These are phyloP conservation scores for Brachystomella parvula DNA, from an alignment of 1,140 invertebrate genomes.

Conservation along the genomic window DNA sequence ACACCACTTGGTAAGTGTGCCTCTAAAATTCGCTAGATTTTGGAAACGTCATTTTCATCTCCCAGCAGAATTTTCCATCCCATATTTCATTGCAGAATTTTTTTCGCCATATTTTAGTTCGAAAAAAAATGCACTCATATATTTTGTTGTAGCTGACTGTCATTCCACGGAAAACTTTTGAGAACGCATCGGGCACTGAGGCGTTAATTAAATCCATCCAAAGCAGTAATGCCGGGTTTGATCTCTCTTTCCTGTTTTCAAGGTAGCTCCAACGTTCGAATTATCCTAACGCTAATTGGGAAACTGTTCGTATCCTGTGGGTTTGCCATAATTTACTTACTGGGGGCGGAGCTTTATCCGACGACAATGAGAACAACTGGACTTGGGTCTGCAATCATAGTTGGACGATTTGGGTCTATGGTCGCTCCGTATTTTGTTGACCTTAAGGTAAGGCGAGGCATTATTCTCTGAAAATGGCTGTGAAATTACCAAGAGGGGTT, in stretches of 20 bases:
- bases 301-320: slow-evolving; percentile 46
- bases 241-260: too few species aligned
- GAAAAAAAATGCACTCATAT: neutral
- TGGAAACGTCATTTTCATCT: slow-evolving; percentile 3
- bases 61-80: neutral
- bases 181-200: too few species aligned
- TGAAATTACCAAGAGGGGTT: neutral
- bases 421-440: slow-evolving; percentile 47
- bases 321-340: slow-evolving; percentile 61
- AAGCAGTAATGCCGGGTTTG: too few species aligned
- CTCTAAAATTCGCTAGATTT: too few species aligned
- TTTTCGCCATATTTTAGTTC: neutral
- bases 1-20: slow-evolving; percentile 20
- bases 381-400: slow-evolving; percentile 60
- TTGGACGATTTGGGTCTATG: slow-evolving; percentile 60
- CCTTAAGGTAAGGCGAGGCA: slow-evolving; percentile 17
- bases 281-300: slow-evolving; percentile 24
- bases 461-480: neutral
- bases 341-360: slow-evolving; percentile 64
- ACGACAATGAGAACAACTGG: slow-evolving; percentile 56
- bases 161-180: too few species aligned
- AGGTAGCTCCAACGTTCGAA: too few species aligned
- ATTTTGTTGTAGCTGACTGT: too few species aligned
- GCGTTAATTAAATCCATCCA: too few species aligned
- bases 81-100: neutral